phyloP scores from a whole-genome alignment of 1,140 invertebrate genomes.

The Kradibia gibbosae region DNA sequence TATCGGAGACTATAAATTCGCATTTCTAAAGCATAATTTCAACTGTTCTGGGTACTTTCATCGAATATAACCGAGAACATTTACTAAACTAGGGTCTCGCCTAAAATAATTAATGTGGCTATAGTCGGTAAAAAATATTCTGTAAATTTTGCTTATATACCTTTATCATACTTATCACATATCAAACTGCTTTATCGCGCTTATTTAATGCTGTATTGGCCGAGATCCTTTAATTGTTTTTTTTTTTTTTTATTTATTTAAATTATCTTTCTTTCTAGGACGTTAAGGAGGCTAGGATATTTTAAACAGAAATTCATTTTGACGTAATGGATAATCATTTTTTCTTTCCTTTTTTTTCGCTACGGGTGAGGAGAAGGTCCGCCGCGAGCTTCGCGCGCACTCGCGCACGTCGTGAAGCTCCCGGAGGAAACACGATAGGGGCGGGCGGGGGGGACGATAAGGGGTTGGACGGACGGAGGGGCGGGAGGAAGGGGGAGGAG shows the following conservation, averaged over 20 bases:
- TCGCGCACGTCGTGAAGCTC: no score
- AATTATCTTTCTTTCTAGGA: conserved; percentile 9
- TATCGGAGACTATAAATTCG: conserved; percentile 43
- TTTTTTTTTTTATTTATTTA: not conserved
- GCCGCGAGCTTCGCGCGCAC: no score
- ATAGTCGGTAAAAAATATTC: conserved; percentile 49
- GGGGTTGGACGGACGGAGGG: no score
- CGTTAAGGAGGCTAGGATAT: not conserved
- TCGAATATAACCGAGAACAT: conserved; percentile 35
- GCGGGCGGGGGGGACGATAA: no score
- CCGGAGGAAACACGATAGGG: no score
- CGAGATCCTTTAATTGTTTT: conserved; percentile 35
- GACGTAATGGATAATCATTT: no score
- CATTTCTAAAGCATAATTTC: conserved; percentile 47
- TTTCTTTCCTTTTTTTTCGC: no score
- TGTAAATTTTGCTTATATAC: conserved; percentile 44
- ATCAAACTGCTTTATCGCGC: conserved; percentile 39
- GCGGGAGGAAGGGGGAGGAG: no score
- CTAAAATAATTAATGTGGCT: conserved; percentile 44
- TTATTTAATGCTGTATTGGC: conserved; percentile 37
- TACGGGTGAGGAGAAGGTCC: no score
- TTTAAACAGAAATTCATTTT: conserved; percentile 37
- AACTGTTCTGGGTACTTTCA: conserved; percentile 1
- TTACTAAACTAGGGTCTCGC: conserved; percentile 23
- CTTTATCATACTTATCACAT: conserved; percentile 50